Base-by-base conservation (phyloP, 2,113 vertebrate genomes). In the Antigone vipio region DNA sequence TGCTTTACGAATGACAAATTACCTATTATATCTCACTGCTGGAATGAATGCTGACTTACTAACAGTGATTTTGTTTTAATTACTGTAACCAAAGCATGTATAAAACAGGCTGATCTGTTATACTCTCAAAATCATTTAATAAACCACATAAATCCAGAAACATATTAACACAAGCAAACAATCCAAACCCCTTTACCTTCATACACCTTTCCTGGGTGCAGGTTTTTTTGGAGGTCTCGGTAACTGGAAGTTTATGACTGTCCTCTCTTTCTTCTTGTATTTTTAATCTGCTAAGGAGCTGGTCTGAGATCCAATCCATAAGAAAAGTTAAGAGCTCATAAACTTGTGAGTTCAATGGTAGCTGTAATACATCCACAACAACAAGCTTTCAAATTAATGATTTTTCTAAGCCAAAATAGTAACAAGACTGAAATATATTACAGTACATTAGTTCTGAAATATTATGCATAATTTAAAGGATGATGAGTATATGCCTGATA, bases 241-340 rank as follows among this genome's bases (percentile, higher is more conserved):
- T 91, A 83, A 53, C 53, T 5, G 52, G 29, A 50, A 56, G 35
- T 40, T 96, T 98, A 85, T 95, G 84, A 88, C 85, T 58, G 35
- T 96, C 92, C 49, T 78, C 87, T 89, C 73, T 93, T 81, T 79
- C 92, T 52, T 95, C 97, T 58, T 98, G 94, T 34, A 67, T 85
- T 76, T 98, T 89, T 59, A 97, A 35, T 96, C 96, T 98, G 80
- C 93, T 97, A 29, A 98, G 97, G 66, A 98, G 97, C 62, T 97
- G 93, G 64, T 99, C 98, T 49, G 98, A 98, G 44, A 99, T 97
- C 99, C 99, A 99, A 89, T 99, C 98, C 97, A 99, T 97, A 55
- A 99, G 97, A 71, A 97, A 86, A 64, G 95, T 93, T 93, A 99
- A 85, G 69, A 99, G 98, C 73, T 99, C 98, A 89, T 97, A 97